Base-by-base conservation (phyloP, 2,113 vertebrate genomes). In the Gallinago undulata region DNA sequence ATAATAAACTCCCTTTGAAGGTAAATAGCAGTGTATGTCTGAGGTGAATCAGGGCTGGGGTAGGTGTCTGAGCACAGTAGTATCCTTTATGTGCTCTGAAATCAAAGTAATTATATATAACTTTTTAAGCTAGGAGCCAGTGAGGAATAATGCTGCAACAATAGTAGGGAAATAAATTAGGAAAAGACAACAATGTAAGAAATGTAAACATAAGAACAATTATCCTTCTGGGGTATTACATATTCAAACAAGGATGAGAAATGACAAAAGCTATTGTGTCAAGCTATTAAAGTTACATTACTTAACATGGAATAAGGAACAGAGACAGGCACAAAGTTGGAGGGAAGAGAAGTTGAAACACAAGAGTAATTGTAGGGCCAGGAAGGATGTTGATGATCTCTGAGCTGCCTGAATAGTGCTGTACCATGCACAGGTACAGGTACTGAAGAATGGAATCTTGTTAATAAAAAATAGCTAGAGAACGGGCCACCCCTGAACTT, bases 131-230 rank as follows among this genome's bases (percentile, higher is more conserved):
- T 28, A 70, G 62, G 19, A 87, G 39, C 28, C 73, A 73, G 66
- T 2, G 0, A 92, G 56, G 43, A 93, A 89, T 47, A 69, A n/a
- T 10, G 1, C 41, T 56, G 57, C 66, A 89, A 59, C 37, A 66
- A 68, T 1, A 74, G 41, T 9, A 84, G 41, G 10, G 18, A 84
- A n/a, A 63, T 80, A 91, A 96, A 87, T 62, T 43, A 63, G 37
- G 66, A 72, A 78, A 91, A 82, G 43, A 84, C 76, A 90, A 80
- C 67, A 73, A 45, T 15, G 10, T 76, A 87, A 93, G 84, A 75
- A 90, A 93, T 47, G 19, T 48, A 91, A 94, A 77, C 45, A 31
- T 41, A 69, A 73, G 57, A 96, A 67, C 74, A 89, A 63, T 85
- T 91, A 82, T 80, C 31, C 53, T 92, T 94, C 35, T 51, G 76